Evolutionary conservation across 2,888 invertebrate species (phyloP).

Genomic region (Drosophila siamana): DNA sequence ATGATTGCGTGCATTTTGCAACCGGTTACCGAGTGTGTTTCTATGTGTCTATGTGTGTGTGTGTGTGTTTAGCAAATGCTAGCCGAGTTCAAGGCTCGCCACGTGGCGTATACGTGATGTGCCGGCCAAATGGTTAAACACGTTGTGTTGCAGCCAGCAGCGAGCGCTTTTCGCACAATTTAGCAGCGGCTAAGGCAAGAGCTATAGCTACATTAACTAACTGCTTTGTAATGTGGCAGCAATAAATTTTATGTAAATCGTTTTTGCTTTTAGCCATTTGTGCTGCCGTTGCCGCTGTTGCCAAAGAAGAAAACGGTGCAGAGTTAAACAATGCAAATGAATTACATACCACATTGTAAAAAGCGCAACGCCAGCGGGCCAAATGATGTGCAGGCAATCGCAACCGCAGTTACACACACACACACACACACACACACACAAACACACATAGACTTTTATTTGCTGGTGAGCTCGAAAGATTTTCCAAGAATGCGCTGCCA

Average conservation of each 20-base stretch:
- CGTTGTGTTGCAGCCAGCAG: conserved; percentile 27
- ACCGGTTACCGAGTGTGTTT: no score
- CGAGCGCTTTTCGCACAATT: conserved; percentile 75
- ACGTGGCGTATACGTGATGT: conserved; percentile 77
- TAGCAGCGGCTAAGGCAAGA: conserved; percentile 53
- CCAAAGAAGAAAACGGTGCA: conserved; percentile 71
- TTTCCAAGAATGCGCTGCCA: conserved; percentile 75
- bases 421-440: conserved; percentile 16
- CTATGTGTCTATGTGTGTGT: neutral
- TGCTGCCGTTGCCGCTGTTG: conserved; percentile 56
- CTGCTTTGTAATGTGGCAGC: conserved; percentile 80
- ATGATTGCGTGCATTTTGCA: conserved; percentile 36
- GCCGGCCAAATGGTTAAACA: conserved; percentile 51
- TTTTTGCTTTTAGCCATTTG: conserved; percentile 54
- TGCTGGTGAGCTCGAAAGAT: conserved; percentile 51
- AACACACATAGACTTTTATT: conserved; percentile 20
- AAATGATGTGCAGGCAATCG: conserved; percentile 73
- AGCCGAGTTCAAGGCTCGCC: conserved; percentile 75
- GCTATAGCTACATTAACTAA: conserved; percentile 67
- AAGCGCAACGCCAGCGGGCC: conserved; percentile 40
- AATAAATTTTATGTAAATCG: conserved; percentile 81
- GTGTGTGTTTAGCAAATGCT: conserved; percentile 46
- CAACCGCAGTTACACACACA: conserved; percentile 37
- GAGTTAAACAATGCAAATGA: conserved; percentile 80
- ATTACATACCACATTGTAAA: conserved; percentile 63